Base-by-base conservation (phyloP, 2,113 vertebrate genomes). In the Podarcis muralis region DNA sequence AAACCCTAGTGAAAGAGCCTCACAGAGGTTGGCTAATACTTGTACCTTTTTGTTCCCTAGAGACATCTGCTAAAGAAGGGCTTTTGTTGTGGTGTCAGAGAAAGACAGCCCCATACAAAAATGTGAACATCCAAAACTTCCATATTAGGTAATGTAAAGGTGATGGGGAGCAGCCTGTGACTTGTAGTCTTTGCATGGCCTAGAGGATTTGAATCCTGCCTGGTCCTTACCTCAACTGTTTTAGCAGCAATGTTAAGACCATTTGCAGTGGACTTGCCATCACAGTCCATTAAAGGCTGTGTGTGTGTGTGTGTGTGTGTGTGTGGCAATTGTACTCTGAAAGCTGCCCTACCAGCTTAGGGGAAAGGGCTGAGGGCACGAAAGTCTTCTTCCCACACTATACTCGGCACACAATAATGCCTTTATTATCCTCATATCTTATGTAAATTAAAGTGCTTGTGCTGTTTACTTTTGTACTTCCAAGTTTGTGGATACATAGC, bases 71-170 rank as follows among this genome's bases (percentile, higher is more conserved):
- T 91, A 99, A 99, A 96, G 99, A 99, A 92, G 99, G 99, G 68
- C 97, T 99, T 90, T 96, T 99, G 91, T 92, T 99, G 89, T 99
- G 99, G 99, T 99, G 99, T 96, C 99, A 99, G 96, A 98, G 99
- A 92, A 99, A 99, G 97, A 99, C 99, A 0, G 99, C 99, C 2
- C 99, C 99, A 5, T 99, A 99, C 96, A 99, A 99, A 96, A 99
- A 99, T 3, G 99, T 99, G 95, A 99, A 99, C 97, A 99, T 99
- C 94, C 99, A 99, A 92, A 99, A 99, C 97, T 99, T 99, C 96
- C 99, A 99, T 94, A 99, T 99, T 96, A 99, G 99, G 99, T 99
- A 83, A 94, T 95, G 90, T 89, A 25, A 30, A 1, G 84, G 40
- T 65, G 18, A 6, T 71, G 85, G 40, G 40, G 69, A 30, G 2